Evolutionary conservation across 2,113 vertebrate genomes (phyloP).

Genomic region (Noturus placidus): DNA sequence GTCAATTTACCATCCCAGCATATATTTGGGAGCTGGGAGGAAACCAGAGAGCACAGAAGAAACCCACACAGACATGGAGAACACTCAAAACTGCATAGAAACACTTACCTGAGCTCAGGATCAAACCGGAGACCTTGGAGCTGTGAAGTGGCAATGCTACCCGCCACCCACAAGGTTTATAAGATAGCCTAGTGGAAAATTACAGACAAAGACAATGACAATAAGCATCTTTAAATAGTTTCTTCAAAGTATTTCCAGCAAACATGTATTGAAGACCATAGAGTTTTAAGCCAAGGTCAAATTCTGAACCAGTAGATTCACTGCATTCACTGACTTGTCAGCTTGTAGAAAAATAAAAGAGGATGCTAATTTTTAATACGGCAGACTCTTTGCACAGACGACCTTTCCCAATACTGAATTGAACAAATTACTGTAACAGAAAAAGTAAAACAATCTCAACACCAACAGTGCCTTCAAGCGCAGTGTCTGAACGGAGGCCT

Average conservation of each 20-base stretch:
- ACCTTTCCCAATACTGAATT: neutral
- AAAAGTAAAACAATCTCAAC: neutral
- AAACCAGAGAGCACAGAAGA: neutral
- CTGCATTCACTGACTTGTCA: neutral
- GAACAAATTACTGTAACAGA: neutral
- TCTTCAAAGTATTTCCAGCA: neutral
- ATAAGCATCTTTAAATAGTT: neutral
- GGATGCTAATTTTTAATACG: neutral
- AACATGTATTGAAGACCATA: neutral
- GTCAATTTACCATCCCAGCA: neutral
- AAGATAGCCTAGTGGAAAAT: neutral
- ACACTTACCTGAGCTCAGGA: neutral
- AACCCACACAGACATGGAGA: neutral
- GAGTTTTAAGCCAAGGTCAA: neutral
- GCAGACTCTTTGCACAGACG: neutral
- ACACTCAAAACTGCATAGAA: neutral
- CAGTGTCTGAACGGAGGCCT: conserved; percentile 7
- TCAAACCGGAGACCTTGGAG: neutral
- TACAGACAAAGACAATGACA: neutral
- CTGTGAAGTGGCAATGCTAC: neutral
- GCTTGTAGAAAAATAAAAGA: neutral
- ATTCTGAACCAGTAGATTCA: neutral
- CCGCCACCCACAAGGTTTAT: neutral
- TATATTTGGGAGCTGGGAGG: neutral
- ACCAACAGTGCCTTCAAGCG: neutral